Base-by-base conservation (phyloP, 2,113 vertebrate genomes). In the Gulo gulo region DNA sequence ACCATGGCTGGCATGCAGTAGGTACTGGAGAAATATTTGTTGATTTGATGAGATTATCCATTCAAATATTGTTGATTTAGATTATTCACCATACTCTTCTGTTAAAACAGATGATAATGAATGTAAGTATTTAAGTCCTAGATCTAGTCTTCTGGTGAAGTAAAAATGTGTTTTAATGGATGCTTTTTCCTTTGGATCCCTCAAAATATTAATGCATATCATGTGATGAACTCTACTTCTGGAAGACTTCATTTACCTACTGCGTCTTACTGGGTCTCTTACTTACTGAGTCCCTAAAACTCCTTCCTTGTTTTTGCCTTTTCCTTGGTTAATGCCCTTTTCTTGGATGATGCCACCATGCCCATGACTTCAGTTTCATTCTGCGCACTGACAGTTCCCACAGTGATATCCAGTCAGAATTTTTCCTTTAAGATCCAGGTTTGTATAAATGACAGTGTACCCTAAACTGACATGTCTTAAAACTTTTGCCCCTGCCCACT, bases 21-120 rank as follows among this genome's bases (percentile, higher is more conserved):
- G 26, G 36, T 74, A 11, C 34, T 91, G 11, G 36, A 57, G 96
- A 96, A 95, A 83, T 97, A 78, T 47, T 87, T 86, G 55, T 69
- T 97, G 92, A 81, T 39, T 91, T 91, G 50, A 91, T 96, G 78
- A 88, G 52, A 67, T 87, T 90, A 69, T 80, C 67, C 50, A 79
- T 59, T 93, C 57, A 78, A 80, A 65, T 86, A 45, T 45, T 82
- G 9, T 92, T 95, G 50, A 95, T 26, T 96, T 97, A 88, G 82
- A 82, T 86, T 97, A 91, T 52, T 52, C 24, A 61, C 21, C 79
- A 15, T 82, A 73, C 24, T 34, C 36, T 73, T 93, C 13, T 92
- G 34, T 97, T 97, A 84, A 88, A 97, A 89, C 42, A 89, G 36
- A 52, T 86, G 26, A 2, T 93, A 65, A 45, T 94, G 50, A 90